Evolutionary conservation across 2,888 invertebrate genomes (phyloP).

Genomic region (Aphodius granarius): DNA sequence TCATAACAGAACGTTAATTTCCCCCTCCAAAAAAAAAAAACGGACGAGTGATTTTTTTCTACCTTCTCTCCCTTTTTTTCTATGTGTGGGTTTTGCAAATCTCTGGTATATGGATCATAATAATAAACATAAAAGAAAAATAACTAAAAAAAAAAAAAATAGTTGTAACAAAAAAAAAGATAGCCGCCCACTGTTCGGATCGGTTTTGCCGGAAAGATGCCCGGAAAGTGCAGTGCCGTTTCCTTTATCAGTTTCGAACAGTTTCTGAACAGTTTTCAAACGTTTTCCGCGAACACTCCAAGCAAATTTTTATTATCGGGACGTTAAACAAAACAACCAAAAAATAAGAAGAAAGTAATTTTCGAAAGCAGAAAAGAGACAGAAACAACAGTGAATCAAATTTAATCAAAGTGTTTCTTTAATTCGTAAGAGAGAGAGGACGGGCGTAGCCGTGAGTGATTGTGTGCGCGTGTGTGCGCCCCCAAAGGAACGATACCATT

Average conservation of each 20-base stretch:
- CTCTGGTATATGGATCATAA: conserved; percentile 50
- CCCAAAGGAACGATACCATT: background rate
- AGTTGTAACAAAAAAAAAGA: conserved; percentile 31
- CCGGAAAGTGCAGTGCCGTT: background rate
- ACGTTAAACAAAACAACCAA: conserved; percentile 1
- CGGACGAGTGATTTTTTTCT: conserved; percentile 8
- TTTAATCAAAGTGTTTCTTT: conserved; percentile 7
- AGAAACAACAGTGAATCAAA: conserved; percentile 6
- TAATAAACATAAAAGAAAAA: conserved; percentile 7
- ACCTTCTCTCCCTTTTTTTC: conserved; percentile 35
- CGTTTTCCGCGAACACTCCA: conserved; percentile 1
- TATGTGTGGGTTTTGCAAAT: conserved; percentile 47
- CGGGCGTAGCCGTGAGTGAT: conserved; percentile 3
- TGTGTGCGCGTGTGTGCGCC: conserved; percentile 3
- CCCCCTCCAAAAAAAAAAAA: conserved; percentile 21
- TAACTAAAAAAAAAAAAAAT: conserved; percentile 35
- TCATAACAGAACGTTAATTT: background rate
- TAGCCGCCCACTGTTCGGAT: conserved; percentile 53
- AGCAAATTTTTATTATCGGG: conserved; percentile 31
- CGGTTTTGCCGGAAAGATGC: conserved; percentile 33
- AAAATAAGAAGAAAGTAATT: background rate
- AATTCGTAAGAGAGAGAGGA: background rate
- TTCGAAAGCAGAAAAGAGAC: too few species aligned
- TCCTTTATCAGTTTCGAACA: conserved; percentile 28
- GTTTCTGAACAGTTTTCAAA: conserved; percentile 8